Conservation (phyloP, 2,888 invertebrate species). For the Cephus nigrinus region DNA sequence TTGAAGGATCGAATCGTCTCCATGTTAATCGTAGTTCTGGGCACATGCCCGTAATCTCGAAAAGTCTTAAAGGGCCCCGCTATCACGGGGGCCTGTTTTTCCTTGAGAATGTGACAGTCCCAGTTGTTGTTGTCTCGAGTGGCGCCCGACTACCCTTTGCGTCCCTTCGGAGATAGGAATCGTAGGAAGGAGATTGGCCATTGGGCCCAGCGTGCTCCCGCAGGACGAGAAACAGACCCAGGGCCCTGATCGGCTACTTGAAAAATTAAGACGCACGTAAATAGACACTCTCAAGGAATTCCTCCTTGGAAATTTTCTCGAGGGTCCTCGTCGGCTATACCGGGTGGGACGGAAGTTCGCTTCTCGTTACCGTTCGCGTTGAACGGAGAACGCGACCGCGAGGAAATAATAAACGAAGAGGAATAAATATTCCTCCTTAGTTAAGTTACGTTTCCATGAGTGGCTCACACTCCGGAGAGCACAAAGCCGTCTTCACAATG, state of each 20-base stretch:
- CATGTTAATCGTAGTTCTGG: neutral
- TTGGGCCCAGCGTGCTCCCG: neutral
- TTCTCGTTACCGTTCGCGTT: too few species aligned
- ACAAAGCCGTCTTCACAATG: constrained; percentile 57
- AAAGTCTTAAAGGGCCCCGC: constrained; percentile 25
- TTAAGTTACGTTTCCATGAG: too few species aligned
- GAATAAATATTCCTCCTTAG: too few species aligned
- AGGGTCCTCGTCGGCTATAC: too few species aligned
- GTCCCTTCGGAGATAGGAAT: constrained; percentile 12
- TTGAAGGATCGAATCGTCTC: too few species aligned
- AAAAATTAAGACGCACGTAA: constrained; percentile 6
- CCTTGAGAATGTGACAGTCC: constrained; percentile 40
- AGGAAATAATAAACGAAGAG: too few species aligned
- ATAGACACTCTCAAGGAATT: neutral
- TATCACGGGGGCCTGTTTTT: constrained; percentile 39
- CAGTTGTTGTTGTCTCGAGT: constrained; percentile 42
- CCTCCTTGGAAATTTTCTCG: too few species aligned
- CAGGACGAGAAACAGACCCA: constrained; percentile 21
- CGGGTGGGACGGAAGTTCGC: too few species aligned
- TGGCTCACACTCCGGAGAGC: constrained; percentile 32
- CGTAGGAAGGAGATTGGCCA: neutral
- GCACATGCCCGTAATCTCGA: constrained; percentile 4
- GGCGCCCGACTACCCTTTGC: constrained; percentile 39
- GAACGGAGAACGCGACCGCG: too few species aligned
- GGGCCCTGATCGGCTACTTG: constrained; percentile 13